Evolutionary conservation across 2,113 vertebrate genomes (phyloP).

Genomic region (Heterochromis multidens): DNA sequence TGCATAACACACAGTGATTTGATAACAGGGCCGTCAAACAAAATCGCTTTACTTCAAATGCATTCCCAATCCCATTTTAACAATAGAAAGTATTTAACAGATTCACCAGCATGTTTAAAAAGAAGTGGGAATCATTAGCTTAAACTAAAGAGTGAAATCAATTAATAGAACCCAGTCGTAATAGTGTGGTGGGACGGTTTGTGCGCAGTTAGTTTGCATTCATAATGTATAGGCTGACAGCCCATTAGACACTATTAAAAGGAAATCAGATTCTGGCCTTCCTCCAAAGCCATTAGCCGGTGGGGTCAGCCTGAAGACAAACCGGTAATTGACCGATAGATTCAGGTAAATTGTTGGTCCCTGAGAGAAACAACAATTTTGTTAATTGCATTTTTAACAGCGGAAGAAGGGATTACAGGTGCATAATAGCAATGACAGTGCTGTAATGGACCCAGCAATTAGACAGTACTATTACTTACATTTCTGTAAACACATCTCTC

Average conservation of each 20-base stretch:
- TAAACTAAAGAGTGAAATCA: constrained; percentile 61
- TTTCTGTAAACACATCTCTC: constrained; percentile 6
- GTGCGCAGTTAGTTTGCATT: constrained; percentile 58
- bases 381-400: constrained; percentile 52
- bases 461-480: neutral
- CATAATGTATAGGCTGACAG: constrained; percentile 66
- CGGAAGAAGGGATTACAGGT: constrained; percentile 38
- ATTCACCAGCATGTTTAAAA: constrained; percentile 38
- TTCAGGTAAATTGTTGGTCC: constrained; percentile 63
- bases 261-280: constrained; percentile 66
- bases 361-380: constrained; percentile 47
- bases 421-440: neutral
- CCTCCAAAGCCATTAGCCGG: constrained; percentile 68
- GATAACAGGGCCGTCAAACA: constrained; percentile 44
- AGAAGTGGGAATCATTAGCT: constrained; percentile 6
- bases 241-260: constrained; percentile 71
- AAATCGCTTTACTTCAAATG: constrained; percentile 36
- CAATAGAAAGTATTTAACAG: constrained; percentile 34
- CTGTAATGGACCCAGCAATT: constrained; percentile 1
- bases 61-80: constrained; percentile 14
- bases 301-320: constrained; percentile 61
- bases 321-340: constrained; percentile 69
- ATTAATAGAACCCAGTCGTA: constrained; percentile 55
- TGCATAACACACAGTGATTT: constrained; percentile 32
- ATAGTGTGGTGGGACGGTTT: constrained; percentile 36